Evolutionary conservation across 2,113 vertebrate genomes (phyloP).

Genomic region (Vireo altiloquus): DNA sequence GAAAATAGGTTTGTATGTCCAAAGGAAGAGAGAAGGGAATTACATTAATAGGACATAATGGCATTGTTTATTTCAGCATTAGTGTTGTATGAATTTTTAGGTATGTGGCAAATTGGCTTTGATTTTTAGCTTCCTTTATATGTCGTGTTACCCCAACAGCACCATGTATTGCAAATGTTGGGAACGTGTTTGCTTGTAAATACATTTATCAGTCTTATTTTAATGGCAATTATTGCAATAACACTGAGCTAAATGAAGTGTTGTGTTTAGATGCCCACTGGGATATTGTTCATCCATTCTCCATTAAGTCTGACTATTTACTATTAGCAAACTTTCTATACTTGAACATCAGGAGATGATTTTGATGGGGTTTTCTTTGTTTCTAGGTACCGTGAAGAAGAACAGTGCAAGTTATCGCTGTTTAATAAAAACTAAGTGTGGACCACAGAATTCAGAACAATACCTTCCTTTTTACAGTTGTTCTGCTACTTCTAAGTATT

Average conservation of each 20-base stretch:
- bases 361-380: neutral
- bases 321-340: neutral
- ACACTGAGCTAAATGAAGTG: neutral
- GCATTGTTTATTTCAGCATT: neutral
- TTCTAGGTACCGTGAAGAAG: rapidly evolving
- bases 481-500: neutral
- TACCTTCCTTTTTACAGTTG: neutral
- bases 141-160: neutral
- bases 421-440: neutral
- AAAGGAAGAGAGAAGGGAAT: neutral
- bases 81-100: neutral
- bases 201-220: neutral
- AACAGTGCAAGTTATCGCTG: neutral
- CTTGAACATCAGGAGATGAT: neutral
- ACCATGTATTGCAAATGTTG: neutral
- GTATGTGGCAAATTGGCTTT: neutral
- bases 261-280: neutral
- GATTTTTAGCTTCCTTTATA: neutral
- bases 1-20: neutral
- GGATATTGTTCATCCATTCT: neutral
- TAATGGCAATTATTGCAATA: neutral
- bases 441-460: neutral
- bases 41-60: neutral
- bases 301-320: neutral
- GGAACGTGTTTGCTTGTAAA: neutral